Conservation (phyloP, 1,140 invertebrate species). For the Drosophila nigrodunni region DNA sequence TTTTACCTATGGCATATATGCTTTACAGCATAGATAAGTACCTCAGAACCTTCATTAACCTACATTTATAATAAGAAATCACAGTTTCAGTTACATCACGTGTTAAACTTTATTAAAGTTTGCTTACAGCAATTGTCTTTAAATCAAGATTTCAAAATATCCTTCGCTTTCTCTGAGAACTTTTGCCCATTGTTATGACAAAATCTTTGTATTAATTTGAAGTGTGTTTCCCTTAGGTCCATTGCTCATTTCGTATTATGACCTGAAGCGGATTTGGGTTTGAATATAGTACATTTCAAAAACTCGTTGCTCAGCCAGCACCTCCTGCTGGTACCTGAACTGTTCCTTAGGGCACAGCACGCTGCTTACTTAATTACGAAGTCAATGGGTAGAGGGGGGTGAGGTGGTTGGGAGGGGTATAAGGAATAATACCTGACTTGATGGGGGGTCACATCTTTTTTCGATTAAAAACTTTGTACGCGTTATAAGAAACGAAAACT, state of each 20-base stretch:
- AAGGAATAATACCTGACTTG: slow-evolving; percentile 14
- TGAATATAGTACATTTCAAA: slow-evolving; percentile 11
- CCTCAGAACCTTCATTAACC: too few relatives aligned
- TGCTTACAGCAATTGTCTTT: background rate
- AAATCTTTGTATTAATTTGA: slow-evolving; percentile 40
- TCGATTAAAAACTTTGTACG: slow-evolving; percentile 75
- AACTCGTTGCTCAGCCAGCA: slow-evolving; percentile 16
- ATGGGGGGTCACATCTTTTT: slow-evolving; percentile 67
- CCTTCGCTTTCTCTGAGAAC: slow-evolving; percentile 1
- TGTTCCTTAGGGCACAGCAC: slow-evolving; percentile 53
- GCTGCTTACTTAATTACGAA: slow-evolving; percentile 68
- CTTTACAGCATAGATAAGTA: background rate
- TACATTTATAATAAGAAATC: background rate
- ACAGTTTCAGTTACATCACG: background rate
- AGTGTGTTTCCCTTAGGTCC: slow-evolving; percentile 18
- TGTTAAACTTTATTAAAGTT: slow-evolving; percentile 14
- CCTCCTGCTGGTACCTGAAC: slow-evolving; percentile 15
- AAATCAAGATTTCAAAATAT: background rate
- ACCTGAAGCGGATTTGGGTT: slow-evolving; percentile 23
- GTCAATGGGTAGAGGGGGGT: slow-evolving; percentile 8
- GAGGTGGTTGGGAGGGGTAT: background rate
- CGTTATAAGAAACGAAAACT: slow-evolving; percentile 38
- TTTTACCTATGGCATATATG: slow-evolving; percentile 2
- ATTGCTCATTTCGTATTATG: slow-evolving; percentile 31
- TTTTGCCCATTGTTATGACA: slow-evolving; percentile 23